A percentile compares a stretch with the other conserved stretches of the same genome.
Evolutionary conservation across 2,888 invertebrate genomes (phyloP).

Genomic region (Apodemia duryi): DNA sequence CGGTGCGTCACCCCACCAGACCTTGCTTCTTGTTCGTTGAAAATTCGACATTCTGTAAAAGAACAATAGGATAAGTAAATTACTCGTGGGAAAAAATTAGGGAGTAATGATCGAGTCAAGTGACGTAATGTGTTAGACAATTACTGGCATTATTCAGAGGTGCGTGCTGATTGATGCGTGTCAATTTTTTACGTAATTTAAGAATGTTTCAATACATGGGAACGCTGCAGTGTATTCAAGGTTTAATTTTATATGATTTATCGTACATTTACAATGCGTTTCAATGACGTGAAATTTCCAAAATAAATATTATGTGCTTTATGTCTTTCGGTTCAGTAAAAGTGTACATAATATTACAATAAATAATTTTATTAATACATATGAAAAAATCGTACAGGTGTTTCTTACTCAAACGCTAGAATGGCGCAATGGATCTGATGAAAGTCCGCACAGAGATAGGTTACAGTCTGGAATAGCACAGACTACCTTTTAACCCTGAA

Average conservation of each 20-base stretch:
- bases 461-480: too few relatives aligned
- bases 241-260: neutral
- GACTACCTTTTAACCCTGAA: too few relatives aligned
- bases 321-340: too few relatives aligned
- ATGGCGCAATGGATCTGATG: too few relatives aligned
- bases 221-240: slow-evolving; percentile 3
- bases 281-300: too few relatives aligned
- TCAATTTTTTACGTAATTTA: slow-evolving; percentile 47
- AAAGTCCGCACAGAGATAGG: too few relatives aligned
- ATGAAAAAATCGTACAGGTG: too few relatives aligned
- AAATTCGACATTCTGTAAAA: slow-evolving; percentile 82
- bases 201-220: slow-evolving; percentile 29
- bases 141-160: slow-evolving; percentile 54
- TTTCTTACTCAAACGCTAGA: too few relatives aligned
- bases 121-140: slow-evolving; percentile 67
- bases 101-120: slow-evolving; percentile 60
- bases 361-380: too few relatives aligned
- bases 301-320: too few relatives aligned
- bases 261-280: too few relatives aligned
- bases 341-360: too few relatives aligned
- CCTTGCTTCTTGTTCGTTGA: slow-evolving; percentile 83
- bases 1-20: slow-evolving; percentile 82
- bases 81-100: slow-evolving; percentile 62
- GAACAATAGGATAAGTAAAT: slow-evolving; percentile 49
- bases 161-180: slow-evolving; percentile 55